Evolutionary conservation across 2,888 invertebrate species (phyloP).

Genomic region (Parasteatoda lunata): DNA sequence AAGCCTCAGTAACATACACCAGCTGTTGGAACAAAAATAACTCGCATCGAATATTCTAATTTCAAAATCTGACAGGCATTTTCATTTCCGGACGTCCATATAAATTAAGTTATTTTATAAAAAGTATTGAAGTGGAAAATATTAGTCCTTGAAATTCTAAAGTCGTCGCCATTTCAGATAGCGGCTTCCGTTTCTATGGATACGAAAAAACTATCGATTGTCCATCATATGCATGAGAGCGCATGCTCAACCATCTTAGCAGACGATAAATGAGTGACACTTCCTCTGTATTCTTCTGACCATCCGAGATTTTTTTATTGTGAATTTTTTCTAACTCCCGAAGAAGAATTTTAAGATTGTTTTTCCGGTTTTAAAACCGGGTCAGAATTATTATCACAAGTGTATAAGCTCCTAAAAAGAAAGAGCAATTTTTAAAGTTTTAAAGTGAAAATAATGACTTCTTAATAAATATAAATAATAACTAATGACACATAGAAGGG

Average conservation of each 20-base stretch:
- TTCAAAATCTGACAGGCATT: not conserved
- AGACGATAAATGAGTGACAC: conserved; percentile 8
- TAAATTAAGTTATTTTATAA: not conserved
- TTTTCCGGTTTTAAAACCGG: not conserved
- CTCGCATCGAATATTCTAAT: conserved; percentile 4
- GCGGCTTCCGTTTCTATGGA: conserved; percentile 49
- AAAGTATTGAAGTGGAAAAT: conserved; percentile 9
- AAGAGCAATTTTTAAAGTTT: no score
- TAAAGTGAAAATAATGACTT: no score
- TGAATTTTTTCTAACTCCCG: not conserved
- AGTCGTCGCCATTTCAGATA: conserved; percentile 44
- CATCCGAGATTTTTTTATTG: not conserved
- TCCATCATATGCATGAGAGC: conserved; percentile 15
- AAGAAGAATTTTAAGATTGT: not conserved
- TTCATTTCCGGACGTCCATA: not conserved
- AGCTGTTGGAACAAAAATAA: conserved; percentile 5
- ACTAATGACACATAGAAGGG: no score
- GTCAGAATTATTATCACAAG: not conserved
- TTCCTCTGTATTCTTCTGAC: conserved; percentile 14
- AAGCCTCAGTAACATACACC: not conserved
- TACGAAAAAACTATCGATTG: conserved; percentile 29
- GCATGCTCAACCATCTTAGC: conserved; percentile 27
- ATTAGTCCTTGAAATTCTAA: conserved; percentile 41
- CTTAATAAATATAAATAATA: no score
- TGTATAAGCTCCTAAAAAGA: no score